Evolutionary conservation across 1,140 invertebrate species (phyloP), one percentile per base, ranked within the genome.

Genomic region (Parapsyche elsis): DNA sequence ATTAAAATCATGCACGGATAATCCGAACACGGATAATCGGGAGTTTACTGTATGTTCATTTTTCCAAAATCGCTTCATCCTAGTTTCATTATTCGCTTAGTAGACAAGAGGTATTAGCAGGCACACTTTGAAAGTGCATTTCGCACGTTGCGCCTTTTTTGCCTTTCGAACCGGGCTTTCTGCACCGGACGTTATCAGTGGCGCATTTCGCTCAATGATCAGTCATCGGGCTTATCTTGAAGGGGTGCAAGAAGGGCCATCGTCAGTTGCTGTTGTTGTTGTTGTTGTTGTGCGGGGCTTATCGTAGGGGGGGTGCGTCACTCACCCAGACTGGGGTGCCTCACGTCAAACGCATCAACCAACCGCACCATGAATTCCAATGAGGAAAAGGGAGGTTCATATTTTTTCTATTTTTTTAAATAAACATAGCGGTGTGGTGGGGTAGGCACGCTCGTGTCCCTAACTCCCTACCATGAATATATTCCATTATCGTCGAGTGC

Each of bases 401-500:
- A 5, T 53, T 53, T 53, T 53, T 12, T 12, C 16, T 53, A 53
- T 53, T 53, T 53, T n/a, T 53, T 53, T 53, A 53, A 53, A 53
- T 53, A 53, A 53, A 53, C 49, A 53, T 53, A 53, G 12, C 16
- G 1, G 49, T 12, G 16, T n/a, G n/a, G n/a, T n/a, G 30, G 30
- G 30, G 7, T 38, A 7, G 7, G 30, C 30, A 4, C 30, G 30
- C 30, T n/a, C n/a, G n/a, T n/a, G n/a, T n/a, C n/a, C n/a, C n/a
- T n/a, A n/a, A n/a, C 2, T 38, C 30, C 30, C 30, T 1, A 53
- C 49, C 49, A 53, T 53, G 49, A 53, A 53, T 53, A 53, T 53
- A 53, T 53, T 53, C 49, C 49, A 53, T 53, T 53, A 53, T 53
- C 49, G 49, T 53, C 49, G 49, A 53, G 49, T 53, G 49, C 49